Evolutionary conservation across 2,797 vertebrate species (phyloP).

Genomic region (Streptopelia turtur): DNA sequence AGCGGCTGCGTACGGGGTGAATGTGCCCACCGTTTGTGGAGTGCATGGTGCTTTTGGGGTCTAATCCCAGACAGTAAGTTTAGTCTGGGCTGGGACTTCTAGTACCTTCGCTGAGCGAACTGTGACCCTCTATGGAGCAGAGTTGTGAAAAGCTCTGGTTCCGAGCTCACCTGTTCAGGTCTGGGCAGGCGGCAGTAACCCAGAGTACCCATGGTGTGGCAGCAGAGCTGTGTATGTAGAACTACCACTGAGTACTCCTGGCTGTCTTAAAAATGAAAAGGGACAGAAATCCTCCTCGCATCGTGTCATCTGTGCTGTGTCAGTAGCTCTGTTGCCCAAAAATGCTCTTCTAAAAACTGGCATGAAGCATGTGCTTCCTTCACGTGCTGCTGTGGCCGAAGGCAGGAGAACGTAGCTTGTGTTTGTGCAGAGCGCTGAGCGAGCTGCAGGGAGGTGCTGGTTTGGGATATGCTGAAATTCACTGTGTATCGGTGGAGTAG

Average conservation of each 20-base stretch:
- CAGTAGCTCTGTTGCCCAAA: neutral
- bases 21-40: neutral
- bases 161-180: neutral
- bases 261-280: neutral
- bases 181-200: slow-evolving; percentile 75
- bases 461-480: accelerated
- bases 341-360: neutral
- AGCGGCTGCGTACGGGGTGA: accelerated
- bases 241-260: neutral
- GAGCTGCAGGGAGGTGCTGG: neutral
- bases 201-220: slow-evolving; percentile 90
- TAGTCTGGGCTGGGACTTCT: neutral
- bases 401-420: accelerated
- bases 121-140: neutral
- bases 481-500: accelerated
- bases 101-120: neutral
- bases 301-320: neutral
- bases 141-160: neutral
- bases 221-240: slow-evolving; percentile 81
- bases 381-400: neutral
- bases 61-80: neutral
- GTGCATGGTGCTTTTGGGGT: neutral
- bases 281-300: neutral
- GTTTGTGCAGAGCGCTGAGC: accelerated
- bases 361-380: accelerated